A percentile compares a stretch with the other conserved stretches of the same genome.
Conservation (phyloP, 2,113 vertebrate species). For the Crotalus helleri region DNA sequence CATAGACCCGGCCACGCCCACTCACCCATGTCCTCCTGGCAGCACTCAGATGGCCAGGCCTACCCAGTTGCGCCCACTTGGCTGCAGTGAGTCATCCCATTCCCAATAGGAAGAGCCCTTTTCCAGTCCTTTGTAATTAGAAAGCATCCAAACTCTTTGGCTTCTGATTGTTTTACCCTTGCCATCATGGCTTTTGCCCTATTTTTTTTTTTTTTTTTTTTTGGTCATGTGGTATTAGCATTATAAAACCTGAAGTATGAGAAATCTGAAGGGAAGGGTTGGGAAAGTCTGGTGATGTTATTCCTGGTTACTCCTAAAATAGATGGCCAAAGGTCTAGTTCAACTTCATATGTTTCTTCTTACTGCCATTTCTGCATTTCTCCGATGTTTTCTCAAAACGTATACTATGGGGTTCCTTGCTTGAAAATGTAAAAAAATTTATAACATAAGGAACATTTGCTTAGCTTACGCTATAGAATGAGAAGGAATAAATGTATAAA, state of each 20-base stretch:
- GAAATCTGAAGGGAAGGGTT: background rate
- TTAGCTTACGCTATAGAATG: background rate
- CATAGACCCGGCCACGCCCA: no score
- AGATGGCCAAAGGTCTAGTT: background rate
- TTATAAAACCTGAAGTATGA: background rate
- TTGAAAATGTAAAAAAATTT: background rate
- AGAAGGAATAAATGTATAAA: background rate
- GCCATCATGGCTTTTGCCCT: background rate
- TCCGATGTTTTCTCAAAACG: background rate
- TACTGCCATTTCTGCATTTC: background rate
- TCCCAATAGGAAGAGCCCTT: background rate
- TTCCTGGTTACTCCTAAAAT: background rate
- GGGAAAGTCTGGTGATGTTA: background rate
- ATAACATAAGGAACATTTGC: background rate
- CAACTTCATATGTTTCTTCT: background rate
- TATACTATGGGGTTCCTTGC: background rate
- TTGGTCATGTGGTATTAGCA: background rate
- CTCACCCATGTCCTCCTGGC: no score
- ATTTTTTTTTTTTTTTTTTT: background rate
- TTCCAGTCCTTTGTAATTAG: background rate
- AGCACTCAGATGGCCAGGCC: no score
- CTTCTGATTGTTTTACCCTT: background rate
- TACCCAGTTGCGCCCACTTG: no score
- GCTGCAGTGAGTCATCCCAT: no score
- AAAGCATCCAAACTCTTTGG: background rate